Evolutionary conservation across 1,140 invertebrate species (phyloP).

Genomic region (Drosophila orosa): DNA sequence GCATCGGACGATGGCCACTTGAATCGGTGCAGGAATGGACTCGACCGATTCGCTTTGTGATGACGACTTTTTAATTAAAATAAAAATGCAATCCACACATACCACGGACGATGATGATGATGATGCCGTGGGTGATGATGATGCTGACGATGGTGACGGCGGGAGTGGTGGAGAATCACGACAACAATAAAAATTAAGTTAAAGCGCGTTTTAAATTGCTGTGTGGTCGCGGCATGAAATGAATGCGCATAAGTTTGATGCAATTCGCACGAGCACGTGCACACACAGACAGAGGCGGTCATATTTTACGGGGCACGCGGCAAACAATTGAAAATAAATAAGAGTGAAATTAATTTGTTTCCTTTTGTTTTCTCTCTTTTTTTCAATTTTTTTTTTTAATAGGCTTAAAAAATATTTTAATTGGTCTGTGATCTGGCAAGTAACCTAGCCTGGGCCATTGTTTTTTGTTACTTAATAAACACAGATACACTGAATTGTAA

Average conservation of each 20-base stretch:
- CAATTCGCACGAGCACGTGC: slow-evolving; percentile 46
- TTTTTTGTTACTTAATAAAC: slow-evolving; percentile 7
- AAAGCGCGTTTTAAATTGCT: slow-evolving; percentile 69
- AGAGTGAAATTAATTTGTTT: slow-evolving; percentile 63
- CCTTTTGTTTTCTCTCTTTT: slow-evolving; percentile 18
- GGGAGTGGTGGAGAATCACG: slow-evolving; percentile 51
- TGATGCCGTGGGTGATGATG: slow-evolving; percentile 50
- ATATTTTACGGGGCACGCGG: slow-evolving; percentile 36
- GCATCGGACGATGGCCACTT: slow-evolving; percentile 74
- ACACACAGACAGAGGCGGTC: slow-evolving; percentile 6
- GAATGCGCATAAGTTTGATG: slow-evolving; percentile 63
- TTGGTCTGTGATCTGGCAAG: slow-evolving; percentile 23
- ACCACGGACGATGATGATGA: slow-evolving; percentile 21
- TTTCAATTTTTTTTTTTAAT: slow-evolving; percentile 56
- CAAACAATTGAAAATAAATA: slow-evolving; percentile 65
- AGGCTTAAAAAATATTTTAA: slow-evolving; percentile 75
- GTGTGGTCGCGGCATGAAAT: slow-evolving; percentile 59
- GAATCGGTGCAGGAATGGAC: slow-evolving; percentile 53
- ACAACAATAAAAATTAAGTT: slow-evolving; percentile 79
- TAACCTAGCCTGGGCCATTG: background rate
- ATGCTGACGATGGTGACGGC: background rate
- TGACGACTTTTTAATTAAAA: slow-evolving; percentile 80
- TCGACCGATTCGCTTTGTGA: slow-evolving; percentile 70
- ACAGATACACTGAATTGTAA: background rate
- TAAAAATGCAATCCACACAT: slow-evolving; percentile 76